Base-by-base conservation (phyloP, 2,888 invertebrate genomes). In the Anorthoa munda region DNA sequence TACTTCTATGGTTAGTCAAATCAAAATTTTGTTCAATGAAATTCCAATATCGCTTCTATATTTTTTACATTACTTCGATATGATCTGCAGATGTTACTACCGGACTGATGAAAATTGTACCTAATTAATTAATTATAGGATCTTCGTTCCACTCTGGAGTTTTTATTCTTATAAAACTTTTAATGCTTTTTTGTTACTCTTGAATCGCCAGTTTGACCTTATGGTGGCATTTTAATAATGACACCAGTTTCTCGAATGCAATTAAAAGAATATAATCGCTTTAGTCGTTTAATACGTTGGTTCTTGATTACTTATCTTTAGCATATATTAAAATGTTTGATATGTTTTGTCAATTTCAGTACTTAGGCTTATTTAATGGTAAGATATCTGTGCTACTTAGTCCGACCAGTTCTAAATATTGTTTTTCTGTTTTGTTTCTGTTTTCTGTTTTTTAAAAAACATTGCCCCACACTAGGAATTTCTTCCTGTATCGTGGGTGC, bases 261-360 rank as follows among this genome's bases (percentile, higher is more conserved):
- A 76, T 81, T 79, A 58, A 81, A 66, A 81, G 1, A 69, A 69
- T 51, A 66, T 76, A 26, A 79, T 63, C 55, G 53, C 2, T 61
- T n/a, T n/a, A 60, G 23, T 60, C 50, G 50, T 78, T 66, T 48
- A 50, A 31, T 63, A 73, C 13, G 55, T 58, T 31, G 7, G 18
- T 48, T 65, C 21, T 53, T 17, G 18, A 39, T 76, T 46, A 31
- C n/a, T 76, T 66, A 61, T 70, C 71, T 61, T 11, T n/a, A 50
- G 21, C 13, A 45, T 39, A 21, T 21, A 21, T 39, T 18, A 26
- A 18, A n/a, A 18, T 45, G 17, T 31, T 53, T 51, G 26, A 23
- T 67, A 13, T 7, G 17, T 51, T 67, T 7, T 51, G 1, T 18
- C 3, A 13, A 53, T 67, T 77, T 59, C 13, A 13, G 12, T 77